phyloP scores from a whole-genome alignment of 2,113 vertebrate genomes.

The Protomyctophum bolini region DNA sequence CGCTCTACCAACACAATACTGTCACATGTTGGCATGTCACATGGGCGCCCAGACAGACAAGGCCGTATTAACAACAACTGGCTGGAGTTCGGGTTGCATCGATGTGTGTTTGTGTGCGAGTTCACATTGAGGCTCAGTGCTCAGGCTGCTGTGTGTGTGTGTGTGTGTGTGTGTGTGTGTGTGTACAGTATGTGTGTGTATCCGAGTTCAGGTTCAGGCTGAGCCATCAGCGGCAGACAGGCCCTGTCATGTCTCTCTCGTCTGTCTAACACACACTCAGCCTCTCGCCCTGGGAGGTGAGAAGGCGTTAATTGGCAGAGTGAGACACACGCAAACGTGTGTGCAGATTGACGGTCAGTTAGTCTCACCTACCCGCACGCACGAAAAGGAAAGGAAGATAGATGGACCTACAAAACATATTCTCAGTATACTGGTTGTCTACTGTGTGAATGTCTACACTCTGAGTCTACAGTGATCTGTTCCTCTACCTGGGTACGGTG shows the following conservation, averaged over 20 bases:
- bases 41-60: constrained; percentile 54
- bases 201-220: constrained; percentile 63
- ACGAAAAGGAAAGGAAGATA: neutral
- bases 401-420: too few species aligned
- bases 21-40: constrained; percentile 59
- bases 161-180: too few species aligned
- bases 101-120: neutral
- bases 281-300: constrained; percentile 65
- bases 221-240: constrained; percentile 60
- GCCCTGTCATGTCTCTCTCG: constrained; percentile 59
- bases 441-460: constrained; percentile 8
- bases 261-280: constrained; percentile 55
- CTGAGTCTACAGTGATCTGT: constrained; percentile 10
- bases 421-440: constrained; percentile 14
- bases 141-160: neutral
- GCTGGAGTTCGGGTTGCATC: constrained; percentile 28
- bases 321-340: constrained; percentile 34
- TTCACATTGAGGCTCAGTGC: too few species aligned
- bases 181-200: constrained; percentile 30
- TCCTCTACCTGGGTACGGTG: too few species aligned
- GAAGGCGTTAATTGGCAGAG: constrained; percentile 74
- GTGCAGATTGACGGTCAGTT: neutral
- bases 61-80: constrained; percentile 61
- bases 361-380: constrained; percentile 7
- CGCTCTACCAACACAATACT: constrained; percentile 59